Evolutionary conservation across 2,797 vertebrate genomes (phyloP).

Genomic region (Microhierax caerulescens): DNA sequence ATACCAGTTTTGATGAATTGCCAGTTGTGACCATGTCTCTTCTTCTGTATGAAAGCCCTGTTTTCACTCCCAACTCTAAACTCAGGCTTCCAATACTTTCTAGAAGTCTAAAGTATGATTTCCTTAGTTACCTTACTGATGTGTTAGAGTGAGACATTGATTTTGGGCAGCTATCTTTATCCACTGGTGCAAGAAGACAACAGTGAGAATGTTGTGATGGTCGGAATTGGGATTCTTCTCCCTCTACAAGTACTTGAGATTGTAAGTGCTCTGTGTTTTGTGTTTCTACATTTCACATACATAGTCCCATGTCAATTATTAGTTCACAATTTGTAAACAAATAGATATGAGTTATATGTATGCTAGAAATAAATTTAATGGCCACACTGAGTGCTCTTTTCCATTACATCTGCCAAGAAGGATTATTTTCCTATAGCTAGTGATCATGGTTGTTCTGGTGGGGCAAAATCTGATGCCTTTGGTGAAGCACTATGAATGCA

Average conservation of each 20-base stretch:
- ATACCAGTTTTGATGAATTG: background rate
- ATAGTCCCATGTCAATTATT: background rate
- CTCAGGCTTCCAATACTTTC: background rate
- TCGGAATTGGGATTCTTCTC: background rate
- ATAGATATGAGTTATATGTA: background rate
- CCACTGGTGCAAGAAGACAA: background rate
- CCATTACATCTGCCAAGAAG: background rate
- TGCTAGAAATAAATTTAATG: background rate
- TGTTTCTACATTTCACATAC: background rate
- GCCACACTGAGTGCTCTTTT: background rate
- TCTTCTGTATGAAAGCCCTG: background rate
- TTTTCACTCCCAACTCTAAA: background rate
- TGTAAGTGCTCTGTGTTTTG: background rate
- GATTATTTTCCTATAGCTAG: background rate
- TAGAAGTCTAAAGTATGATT: background rate
- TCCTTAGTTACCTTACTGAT: background rate
- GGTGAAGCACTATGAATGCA: background rate
- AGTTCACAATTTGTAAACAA: background rate
- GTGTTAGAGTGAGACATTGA: background rate
- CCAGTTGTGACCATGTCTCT: background rate
- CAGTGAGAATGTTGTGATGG: rapidly evolving
- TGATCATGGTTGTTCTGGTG: background rate
- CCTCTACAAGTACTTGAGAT: background rate
- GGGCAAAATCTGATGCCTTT: background rate
- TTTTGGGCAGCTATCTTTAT: background rate